Conservation (phyloP, 1,140 invertebrate genomes). For the Drosophila repletoides region DNA sequence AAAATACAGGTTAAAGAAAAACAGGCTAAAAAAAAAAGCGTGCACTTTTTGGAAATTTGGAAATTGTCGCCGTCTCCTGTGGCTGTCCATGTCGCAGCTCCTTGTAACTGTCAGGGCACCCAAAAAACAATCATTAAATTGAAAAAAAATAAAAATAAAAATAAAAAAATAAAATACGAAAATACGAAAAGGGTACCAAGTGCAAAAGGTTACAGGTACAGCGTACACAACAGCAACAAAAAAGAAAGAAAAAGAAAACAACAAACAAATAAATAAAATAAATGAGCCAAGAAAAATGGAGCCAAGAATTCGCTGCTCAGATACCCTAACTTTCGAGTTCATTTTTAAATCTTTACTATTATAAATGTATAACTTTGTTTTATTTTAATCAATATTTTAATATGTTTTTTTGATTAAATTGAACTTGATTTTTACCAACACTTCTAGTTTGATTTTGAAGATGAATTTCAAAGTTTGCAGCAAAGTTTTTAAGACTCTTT, state of each 20-base stretch:
- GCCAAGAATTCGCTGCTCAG: background rate
- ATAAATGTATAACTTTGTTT: background rate
- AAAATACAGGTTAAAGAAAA: background rate
- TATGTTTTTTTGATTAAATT: background rate
- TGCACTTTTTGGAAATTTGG: constrained; percentile 20
- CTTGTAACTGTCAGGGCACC: constrained; percentile 66
- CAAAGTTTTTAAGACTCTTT: background rate
- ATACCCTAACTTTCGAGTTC: constrained; percentile 22
- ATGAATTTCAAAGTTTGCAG: background rate
- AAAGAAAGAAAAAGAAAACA: constrained; percentile 13
- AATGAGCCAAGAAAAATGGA: constrained; percentile 24
- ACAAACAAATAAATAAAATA: constrained; percentile 58
- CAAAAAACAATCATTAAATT: constrained; percentile 78
- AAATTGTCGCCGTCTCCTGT: constrained; percentile 36
- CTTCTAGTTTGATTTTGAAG: background rate
- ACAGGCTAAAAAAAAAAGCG: background rate
- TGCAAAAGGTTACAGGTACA: constrained; percentile 82
- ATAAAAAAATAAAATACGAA: constrained; percentile 45
- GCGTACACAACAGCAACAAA: constrained; percentile 30
- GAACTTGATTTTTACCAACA: background rate
- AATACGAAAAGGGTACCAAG: constrained; percentile 73
- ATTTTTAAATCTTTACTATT: background rate
- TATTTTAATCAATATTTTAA: background rate
- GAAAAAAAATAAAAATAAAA: constrained; percentile 47
- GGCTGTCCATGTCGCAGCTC: constrained; percentile 34